A percentile compares a stretch with the other conserved stretches of the same genome.
phyloP scores from a whole-genome alignment of 2,797 vertebrate species.

The Coilia nasus region DNA sequence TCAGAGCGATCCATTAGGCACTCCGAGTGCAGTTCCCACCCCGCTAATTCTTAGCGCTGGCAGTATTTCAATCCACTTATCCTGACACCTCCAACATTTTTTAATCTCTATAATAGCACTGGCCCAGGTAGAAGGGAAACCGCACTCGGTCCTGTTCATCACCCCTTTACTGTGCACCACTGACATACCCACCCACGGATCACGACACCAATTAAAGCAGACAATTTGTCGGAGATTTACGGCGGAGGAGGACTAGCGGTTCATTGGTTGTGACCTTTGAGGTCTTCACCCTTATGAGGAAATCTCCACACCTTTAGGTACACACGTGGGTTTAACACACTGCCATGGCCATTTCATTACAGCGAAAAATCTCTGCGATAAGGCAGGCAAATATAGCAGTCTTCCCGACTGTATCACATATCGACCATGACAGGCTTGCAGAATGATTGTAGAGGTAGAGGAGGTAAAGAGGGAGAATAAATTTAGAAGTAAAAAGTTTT shows the following conservation, averaged over 20 bases:
- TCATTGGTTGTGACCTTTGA: conserved; percentile 12
- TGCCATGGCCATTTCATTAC: not conserved
- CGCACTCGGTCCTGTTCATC: conserved; percentile 64
- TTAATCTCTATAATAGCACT: conserved; percentile 69
- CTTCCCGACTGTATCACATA: not conserved
- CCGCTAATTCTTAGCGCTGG: conserved; percentile 58
- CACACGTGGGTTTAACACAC: not conserved
- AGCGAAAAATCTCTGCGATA: not conserved
- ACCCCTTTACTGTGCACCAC: conserved; percentile 67
- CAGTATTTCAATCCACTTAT: conserved; percentile 59
- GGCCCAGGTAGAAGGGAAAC: conserved; percentile 55
- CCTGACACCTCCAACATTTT: conserved; percentile 62
- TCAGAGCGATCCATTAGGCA: conserved; percentile 47
- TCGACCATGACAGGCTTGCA: not conserved
- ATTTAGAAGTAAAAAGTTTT: not conserved
- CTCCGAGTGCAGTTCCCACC: conserved; percentile 44
- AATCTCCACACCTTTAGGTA: not conserved
- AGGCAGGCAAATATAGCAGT: not conserved
- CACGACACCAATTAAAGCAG: conserved; percentile 78
- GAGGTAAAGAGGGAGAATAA: not conserved
- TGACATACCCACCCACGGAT: conserved; percentile 71
- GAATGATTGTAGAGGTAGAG: not conserved
- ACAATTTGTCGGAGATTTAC: conserved; percentile 77
- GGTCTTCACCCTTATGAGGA: not conserved
- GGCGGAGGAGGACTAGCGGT: conserved; percentile 38